Base-by-base conservation (phyloP, 37 sponge, comb jelly and placozoan species). In the Cladorhizidae sp. region DNA sequence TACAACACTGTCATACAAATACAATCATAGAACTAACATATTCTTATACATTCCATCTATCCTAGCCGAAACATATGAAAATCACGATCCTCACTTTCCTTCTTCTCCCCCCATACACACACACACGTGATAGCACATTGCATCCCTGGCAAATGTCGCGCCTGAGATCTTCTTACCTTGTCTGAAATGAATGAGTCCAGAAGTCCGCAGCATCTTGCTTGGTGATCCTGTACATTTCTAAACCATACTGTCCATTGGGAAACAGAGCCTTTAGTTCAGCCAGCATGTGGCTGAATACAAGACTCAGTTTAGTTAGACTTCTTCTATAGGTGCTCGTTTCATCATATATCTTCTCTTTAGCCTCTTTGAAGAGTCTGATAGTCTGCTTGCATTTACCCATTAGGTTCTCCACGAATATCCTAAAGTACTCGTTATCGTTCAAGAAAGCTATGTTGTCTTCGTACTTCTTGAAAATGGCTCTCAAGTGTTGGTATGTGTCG, bases 231-330 rank as follows among this genome's bases (percentile, higher is more conserved):
- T 84, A 98, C 21, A 83, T 80, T 33, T 91, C 94, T 22, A 87
- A 92, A 29, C 72, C 78, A 68, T 90, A 98, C 11, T 72, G 67
- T 3, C 97, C 94, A 70, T 68, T 76, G 1, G 87, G 96, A 72
- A 96, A 98, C 45, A 98, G 80, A 15, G 94, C 94, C 67, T 95
- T 93, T 75, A 98, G 81, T 75, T 98, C 99, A 5, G 93, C 84
- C 25, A 94, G 65, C 99, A 98, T 98, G 90, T 98, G 99, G 75
- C 96, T 95, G 91, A 98, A 96, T 50, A 96, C 91, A 25, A 98
- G 91, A 71, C 90, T 91, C 41, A 93, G 84, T 77, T 96, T 93
- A 36, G 94, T 98, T 17, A 98, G 86, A 28, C 85, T 87, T 28
- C 97, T 83, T 51, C 99, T 57, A 14, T 87, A 75, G 2, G 86